Percentiles rank a stretch among this genome's conserved stretches.
phyloP scores from a whole-genome alignment of 2,888 invertebrate species.

The Acrocyrtus sp. region DNA sequence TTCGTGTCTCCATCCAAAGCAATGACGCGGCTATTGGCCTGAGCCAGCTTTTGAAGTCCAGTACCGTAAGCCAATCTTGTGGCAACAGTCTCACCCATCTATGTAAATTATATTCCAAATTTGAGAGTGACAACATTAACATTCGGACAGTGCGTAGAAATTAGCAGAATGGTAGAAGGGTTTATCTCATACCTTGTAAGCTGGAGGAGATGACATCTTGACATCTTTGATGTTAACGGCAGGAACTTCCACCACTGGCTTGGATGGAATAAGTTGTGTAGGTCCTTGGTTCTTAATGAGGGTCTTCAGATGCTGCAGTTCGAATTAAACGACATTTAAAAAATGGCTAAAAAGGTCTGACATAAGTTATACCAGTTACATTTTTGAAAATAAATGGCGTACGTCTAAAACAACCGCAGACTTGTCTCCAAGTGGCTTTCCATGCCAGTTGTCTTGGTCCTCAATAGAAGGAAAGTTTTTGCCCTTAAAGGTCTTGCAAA shows the following conservation, averaged over 20 bases:
- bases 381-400: slow-evolving; percentile 47
- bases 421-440: slow-evolving; percentile 91
- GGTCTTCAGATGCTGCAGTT: slow-evolving; percentile 72
- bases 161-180: neutral
- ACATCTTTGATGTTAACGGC: slow-evolving; percentile 78
- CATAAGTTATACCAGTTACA: slow-evolving; percentile 19
- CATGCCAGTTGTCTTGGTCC: slow-evolving; percentile 96
- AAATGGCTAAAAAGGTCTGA: slow-evolving; percentile 56
- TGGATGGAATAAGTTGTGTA: slow-evolving; percentile 72
- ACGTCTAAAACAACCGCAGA: slow-evolving; percentile 76
- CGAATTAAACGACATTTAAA: slow-evolving; percentile 15
- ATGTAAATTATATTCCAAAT: neutral
- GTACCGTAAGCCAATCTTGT: slow-evolving; percentile 95
- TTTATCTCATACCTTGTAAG: slow-evolving; percentile 72
- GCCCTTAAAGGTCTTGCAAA: slow-evolving; percentile 97
- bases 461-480: slow-evolving; percentile 90
- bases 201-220: slow-evolving; percentile 81
- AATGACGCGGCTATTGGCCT: slow-evolving; percentile 79
- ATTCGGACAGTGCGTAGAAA: neutral
- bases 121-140: neutral
- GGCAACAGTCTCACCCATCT: slow-evolving; percentile 78
- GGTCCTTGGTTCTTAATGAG: slow-evolving; percentile 77
- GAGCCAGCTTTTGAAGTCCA: slow-evolving; percentile 87
- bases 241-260: slow-evolving; percentile 78
- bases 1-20: slow-evolving; percentile 98